These are phyloP conservation scores for Chiloscyllium plagiosum DNA, from an alignment of 2,113 vertebrate genomes.

Conservation along the genomic window DNA sequence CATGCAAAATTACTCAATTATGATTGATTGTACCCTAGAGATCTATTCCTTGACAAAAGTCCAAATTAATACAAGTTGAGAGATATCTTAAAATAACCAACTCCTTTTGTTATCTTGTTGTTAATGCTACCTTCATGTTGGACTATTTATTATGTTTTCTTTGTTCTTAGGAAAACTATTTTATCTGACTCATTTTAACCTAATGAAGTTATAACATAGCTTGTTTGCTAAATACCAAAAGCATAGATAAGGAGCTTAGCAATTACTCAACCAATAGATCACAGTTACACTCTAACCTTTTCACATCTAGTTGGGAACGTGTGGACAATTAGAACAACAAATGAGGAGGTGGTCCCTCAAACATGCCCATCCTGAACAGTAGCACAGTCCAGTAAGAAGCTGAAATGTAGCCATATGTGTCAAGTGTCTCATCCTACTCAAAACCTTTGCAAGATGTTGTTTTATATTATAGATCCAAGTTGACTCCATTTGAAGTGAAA, in stretches of 20 bases:
- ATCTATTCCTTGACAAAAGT: not conserved
- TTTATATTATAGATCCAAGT: not conserved
- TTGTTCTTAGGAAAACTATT: not conserved
- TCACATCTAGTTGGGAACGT: not conserved
- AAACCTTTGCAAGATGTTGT: not conserved
- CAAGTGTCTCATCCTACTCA: not conserved
- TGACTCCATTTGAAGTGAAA: not conserved
- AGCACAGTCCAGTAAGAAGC: not conserved
- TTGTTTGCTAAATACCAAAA: not conserved
- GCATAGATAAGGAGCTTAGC: not conserved
- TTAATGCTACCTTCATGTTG: not conserved
- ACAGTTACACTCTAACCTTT: not conserved
- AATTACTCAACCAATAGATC: not conserved
- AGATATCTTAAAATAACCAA: not conserved
- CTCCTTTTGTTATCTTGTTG: not conserved
- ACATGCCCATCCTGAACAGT: not conserved
- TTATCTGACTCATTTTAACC: not conserved
- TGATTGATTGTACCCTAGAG: not conserved
- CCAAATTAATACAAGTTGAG: not conserved
- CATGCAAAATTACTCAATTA: slow-evolving; percentile 3
- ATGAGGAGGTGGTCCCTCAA: not conserved
- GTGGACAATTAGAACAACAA: not conserved
- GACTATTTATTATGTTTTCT: not conserved
- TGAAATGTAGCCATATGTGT: not conserved
- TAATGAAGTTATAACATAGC: not conserved